Base-by-base conservation (phyloP, 2,113 vertebrate genomes). In the Arizona elegans region DNA sequence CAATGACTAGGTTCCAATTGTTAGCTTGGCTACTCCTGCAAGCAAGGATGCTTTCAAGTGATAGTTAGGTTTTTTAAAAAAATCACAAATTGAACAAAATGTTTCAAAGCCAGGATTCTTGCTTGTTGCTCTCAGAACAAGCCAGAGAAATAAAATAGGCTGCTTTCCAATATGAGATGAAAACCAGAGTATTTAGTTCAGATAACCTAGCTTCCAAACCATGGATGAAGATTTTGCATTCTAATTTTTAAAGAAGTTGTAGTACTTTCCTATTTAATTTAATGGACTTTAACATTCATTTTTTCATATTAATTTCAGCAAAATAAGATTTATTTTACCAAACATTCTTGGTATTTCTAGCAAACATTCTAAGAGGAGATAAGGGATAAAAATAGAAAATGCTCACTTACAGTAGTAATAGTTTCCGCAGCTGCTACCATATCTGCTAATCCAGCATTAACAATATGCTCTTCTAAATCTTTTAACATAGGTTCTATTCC, bases 401-500 rank as follows among this genome's bases (percentile, higher is more conserved):
- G 81, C 26, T 89, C 4, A 98, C 99, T 99, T 97, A 99, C 99
- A 95, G 99, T 99, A 96, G 99, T 99, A 97, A 99, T 99, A 43
- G 99, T 99, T 97, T 99, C 99, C 55, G 99, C 99, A 92, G 99
- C 98, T 65, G 99, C 99, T 96, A 99, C 99, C 99, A 99, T 99
- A 93, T 99, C 99, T 53, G 99, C 99, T 95, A 99, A 98, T 93
- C 99, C 99, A 87, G 99, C 99, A 94, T 98, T 99, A 97, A 99
- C 98, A 96, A 99, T 99, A 97, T 99, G 99, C n/a, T 99, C 99
- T 97, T 99, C 99, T 95, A 99, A 97, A 96, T 99, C 99, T 97
- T 99, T 99, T 92, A 99, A 97, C 99, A 99, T 99, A 92, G 99
- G 99, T 94, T 99, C 99, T 93, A 99, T 99, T 90, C 99, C 99